Evolutionary conservation across 2,797 vertebrate genomes (phyloP).

Genomic region (Catamblyrhynchus diadema): DNA sequence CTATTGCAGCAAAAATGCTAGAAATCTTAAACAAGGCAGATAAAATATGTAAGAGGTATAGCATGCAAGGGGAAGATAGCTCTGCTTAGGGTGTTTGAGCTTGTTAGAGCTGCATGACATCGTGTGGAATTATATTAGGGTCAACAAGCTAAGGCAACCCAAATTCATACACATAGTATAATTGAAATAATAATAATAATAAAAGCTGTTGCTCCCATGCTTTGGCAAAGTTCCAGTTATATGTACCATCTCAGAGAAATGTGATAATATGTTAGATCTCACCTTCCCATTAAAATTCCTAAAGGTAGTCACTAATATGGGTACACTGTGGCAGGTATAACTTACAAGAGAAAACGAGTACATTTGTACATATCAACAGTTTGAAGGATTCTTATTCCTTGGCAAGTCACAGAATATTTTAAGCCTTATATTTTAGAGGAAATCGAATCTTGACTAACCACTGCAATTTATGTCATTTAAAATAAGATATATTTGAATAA

Average conservation of each 20-base stretch:
- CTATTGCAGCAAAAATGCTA: slow-evolving; percentile 52
- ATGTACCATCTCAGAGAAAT: slow-evolving; percentile 37
- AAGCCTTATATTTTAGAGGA: slow-evolving; percentile 82
- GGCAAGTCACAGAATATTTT: slow-evolving; percentile 79
- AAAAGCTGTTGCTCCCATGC: neutral
- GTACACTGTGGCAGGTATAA: slow-evolving; percentile 61
- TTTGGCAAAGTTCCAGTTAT: slow-evolving; percentile 25
- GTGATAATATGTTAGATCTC: slow-evolving; percentile 25
- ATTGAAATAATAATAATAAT: slow-evolving; percentile 17
- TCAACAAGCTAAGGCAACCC: slow-evolving; percentile 10
- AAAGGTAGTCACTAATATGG: slow-evolving; percentile 64
- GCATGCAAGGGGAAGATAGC: slow-evolving; percentile 10
- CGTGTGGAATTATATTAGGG: neutral
- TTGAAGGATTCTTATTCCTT: slow-evolving; percentile 78
- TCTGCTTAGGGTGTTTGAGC: slow-evolving; percentile 19
- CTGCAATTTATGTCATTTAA: slow-evolving; percentile 85
- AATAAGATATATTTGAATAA: slow-evolving; percentile 86
- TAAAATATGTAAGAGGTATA: slow-evolving; percentile 50
- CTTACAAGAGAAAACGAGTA: slow-evolving; percentile 75
- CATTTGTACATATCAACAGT: slow-evolving; percentile 80
- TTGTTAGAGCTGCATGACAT: slow-evolving; percentile 29
- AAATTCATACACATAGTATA: neutral
- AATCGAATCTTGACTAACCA: slow-evolving; percentile 83
- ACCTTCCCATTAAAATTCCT: slow-evolving; percentile 68
- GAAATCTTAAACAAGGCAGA: slow-evolving; percentile 35